Base-by-base conservation (phyloP, 2,888 invertebrate genomes). In the Hydroisotoma schaefferi region DNA sequence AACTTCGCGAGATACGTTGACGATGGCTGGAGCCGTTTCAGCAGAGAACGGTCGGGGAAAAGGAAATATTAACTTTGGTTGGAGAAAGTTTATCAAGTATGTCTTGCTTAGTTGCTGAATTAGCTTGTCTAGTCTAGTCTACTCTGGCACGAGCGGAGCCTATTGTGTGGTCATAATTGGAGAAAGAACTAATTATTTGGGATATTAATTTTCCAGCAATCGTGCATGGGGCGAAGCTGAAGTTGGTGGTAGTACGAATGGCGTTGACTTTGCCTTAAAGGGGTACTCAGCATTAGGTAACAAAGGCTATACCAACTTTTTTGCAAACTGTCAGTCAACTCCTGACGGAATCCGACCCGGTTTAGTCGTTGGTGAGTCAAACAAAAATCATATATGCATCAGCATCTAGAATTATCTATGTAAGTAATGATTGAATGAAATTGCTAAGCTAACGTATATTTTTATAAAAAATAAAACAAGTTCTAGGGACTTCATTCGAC, bases 141-240 rank as follows among this genome's bases (percentile, higher is more conserved):
- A 15, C 8, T 15, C 15, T 33, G 33, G 15, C 33, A 33, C n/a
- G n/a, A n/a, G n/a, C n/a, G n/a, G n/a, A n/a, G n/a, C n/a, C n/a
- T n/a, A n/a, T n/a, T n/a, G n/a, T n/a, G n/a, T n/a, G n/a, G n/a
- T n/a, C n/a, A n/a, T n/a, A n/a, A n/a, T n/a, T n/a, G n/a, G n/a
- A n/a, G n/a, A n/a, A n/a, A n/a, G n/a, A n/a, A n/a, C n/a, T n/a
- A n/a, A n/a, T n/a, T n/a, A n/a, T n/a, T n/a, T n/a, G n/a, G n/a
- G n/a, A 12, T 23, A 33, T 28, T 27, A 18, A 15, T 51, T 5
- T 33, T 51, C n/a, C 5, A 52, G 37, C 12, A 26, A 23, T 10
- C 4, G 87, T 76, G 87, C 90, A 15, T 94, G 93, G 92, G 81
- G 88, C 3, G 94, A 95, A 79, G 77, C 90, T 12, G 92, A 92